Percentiles rank a stretch among this genome's conserved stretches.
Conservation (phyloP, 2,113 vertebrate genomes). For the Fulmarus glacialis region DNA sequence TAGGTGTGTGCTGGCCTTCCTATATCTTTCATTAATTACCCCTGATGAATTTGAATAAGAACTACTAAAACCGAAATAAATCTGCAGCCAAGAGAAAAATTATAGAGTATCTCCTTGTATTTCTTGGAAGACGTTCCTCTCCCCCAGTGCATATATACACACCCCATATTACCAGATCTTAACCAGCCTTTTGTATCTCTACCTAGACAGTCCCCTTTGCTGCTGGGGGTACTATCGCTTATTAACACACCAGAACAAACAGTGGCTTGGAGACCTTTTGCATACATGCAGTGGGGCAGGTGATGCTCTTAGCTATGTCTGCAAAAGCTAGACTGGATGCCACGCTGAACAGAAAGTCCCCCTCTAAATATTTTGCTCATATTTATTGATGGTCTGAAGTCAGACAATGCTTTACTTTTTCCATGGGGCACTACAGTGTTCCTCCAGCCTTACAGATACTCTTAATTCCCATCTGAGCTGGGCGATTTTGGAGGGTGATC, state of each 20-base stretch:
- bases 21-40: constrained; percentile 75
- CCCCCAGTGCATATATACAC: neutral
- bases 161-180: neutral
- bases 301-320: neutral
- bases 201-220: neutral
- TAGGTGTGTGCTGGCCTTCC: constrained; percentile 41
- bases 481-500: neutral
- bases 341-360: neutral
- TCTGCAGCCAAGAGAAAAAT: constrained; percentile 49
- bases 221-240: neutral
- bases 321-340: neutral
- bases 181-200: constrained; percentile 17
- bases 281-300: neutral
- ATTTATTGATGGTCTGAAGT: neutral
- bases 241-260: neutral
- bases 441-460: neutral
- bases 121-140: constrained; percentile 50
- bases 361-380: neutral
- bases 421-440: neutral
- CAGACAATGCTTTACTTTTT: neutral
- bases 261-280: neutral
- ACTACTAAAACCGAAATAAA: constrained; percentile 74
- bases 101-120: constrained; percentile 45
- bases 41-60: constrained; percentile 74
- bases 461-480: neutral